Conservation (phyloP, 2,888 invertebrate genomes). For the Drosophila imparisetae region DNA sequence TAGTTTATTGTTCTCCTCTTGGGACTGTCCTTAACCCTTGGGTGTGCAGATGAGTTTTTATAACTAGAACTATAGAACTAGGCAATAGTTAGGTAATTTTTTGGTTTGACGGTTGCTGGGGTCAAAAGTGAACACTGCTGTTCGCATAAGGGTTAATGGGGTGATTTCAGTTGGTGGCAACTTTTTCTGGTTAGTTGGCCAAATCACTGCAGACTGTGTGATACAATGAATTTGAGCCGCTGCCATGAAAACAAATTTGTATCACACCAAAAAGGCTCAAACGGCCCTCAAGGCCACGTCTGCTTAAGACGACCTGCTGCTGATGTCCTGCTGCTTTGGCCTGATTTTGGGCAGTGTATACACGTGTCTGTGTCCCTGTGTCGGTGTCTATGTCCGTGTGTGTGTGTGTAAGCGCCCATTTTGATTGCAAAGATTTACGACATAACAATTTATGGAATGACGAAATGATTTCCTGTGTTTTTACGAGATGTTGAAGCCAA, state of each 20-base stretch:
- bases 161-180: slow-evolving; percentile 3
- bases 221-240: slow-evolving; percentile 56
- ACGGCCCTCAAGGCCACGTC: slow-evolving; percentile 52
- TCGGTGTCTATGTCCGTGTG: not conserved
- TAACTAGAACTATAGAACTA: too few relatives aligned
- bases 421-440: slow-evolving; percentile 80
- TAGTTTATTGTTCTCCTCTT: slow-evolving; percentile 51
- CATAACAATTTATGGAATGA: slow-evolving; percentile 82
- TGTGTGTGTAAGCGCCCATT: slow-evolving; percentile 50
- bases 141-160: slow-evolving; percentile 36
- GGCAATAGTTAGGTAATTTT: not conserved
- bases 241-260: slow-evolving; percentile 65
- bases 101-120: not conserved
- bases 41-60: not conserved
- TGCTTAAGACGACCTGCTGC: slow-evolving; percentile 17
- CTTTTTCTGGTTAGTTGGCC: slow-evolving; percentile 64
- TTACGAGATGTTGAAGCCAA: slow-evolving; percentile 55
- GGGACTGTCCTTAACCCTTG: slow-evolving; percentile 39
- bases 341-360: slow-evolving; percentile 15
- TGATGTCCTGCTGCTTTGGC: slow-evolving; percentile 16
- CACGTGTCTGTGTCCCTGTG: slow-evolving; percentile 1
- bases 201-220: slow-evolving; percentile 61
- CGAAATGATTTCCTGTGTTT: slow-evolving; percentile 81
- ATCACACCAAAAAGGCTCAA: slow-evolving; percentile 33
- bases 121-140: not conserved